Percentiles rank a stretch among this genome's conserved stretches.
Evolutionary conservation across 2,888 invertebrate species (phyloP).

Genomic region (Caenorhabditis plicata): DNA sequence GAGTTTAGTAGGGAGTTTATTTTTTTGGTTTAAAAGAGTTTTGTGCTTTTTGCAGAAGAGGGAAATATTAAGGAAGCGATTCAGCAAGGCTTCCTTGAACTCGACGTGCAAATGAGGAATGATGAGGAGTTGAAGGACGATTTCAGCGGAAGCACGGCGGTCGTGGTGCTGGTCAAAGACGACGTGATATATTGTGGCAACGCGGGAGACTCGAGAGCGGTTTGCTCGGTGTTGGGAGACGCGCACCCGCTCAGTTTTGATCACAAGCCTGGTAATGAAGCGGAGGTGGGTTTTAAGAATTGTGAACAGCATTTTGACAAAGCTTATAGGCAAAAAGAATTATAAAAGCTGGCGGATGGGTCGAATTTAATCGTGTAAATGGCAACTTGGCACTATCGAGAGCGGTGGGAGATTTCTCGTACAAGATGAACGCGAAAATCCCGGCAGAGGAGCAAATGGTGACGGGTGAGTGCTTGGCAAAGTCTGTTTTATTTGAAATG

Average conservation of each 20-base stretch:
- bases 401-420: constrained; percentile 94
- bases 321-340: constrained; percentile 75
- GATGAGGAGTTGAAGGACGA: constrained; percentile 86
- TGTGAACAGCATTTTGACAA: background rate
- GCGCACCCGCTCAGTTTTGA: constrained; percentile 81
- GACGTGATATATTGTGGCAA: constrained; percentile 87
- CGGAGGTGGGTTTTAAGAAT: constrained; percentile 21
- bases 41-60: constrained; percentile 68
- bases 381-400: constrained; percentile 87
- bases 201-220: constrained; percentile 92
- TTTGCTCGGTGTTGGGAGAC: constrained; percentile 82
- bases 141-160: constrained; percentile 91
- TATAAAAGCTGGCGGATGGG: constrained; percentile 90
- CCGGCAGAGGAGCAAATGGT: constrained; percentile 92
- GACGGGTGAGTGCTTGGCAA: constrained; percentile 77
- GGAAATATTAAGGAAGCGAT: constrained; percentile 84
- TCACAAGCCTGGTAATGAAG: constrained; percentile 74
- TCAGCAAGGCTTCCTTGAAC: constrained; percentile 83
- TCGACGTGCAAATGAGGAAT: constrained; percentile 81
- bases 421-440: constrained; percentile 85
- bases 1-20: constrained; percentile 43
- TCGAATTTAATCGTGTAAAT: constrained; percentile 90
- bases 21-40: background rate
- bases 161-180: constrained; percentile 77
- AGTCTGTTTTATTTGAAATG: too few species aligned